Base-by-base conservation (phyloP, 2,113 vertebrate genomes). In the Noturus placidus region DNA sequence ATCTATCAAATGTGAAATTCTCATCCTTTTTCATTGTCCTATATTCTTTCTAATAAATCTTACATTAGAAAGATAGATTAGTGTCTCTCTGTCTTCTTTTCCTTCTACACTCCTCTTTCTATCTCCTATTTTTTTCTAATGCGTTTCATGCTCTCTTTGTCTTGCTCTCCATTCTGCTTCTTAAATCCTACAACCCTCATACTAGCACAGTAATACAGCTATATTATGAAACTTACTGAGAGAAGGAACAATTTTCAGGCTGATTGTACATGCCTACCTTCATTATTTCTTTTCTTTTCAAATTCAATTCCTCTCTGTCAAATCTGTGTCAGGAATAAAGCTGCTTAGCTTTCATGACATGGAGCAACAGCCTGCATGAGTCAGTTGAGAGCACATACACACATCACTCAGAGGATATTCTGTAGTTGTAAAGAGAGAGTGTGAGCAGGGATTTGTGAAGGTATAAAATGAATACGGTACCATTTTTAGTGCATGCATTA, bases 341-440 rank as follows among this genome's bases (percentile, higher is more conserved):
- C 13, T 20, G 63, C 63, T 38, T 38, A 46, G n/a, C 79, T 81
- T 81, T 87, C 77, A 30, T 57, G 57, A 54, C 30, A 38, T 15
- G 33, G 77, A 52, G 25, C 78, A 38, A 70, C 63, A 70, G 77
- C 10, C 54, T 81, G 46, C 20, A 9, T 81, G 77, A 87, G 77
- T 81, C 85, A 87, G 52, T 56, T 27, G 59, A 79, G 57, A 38
- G 42, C 77, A 35, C 15, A 11, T 42, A 80, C 63, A 81, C 50
- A 54, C 30, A 80, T 86, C 72, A 54, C 85, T 80, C 85, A 56
- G 61, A n/a, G 61, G 77, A 69, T 35, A 38, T 76, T 69, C 30
- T 27, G 10, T 42, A 69, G 65, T 54, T 67, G 67, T 56, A 5
- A 81, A 57, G 33, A 56, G 27, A 54, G 27, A 38, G 74, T 42